These are phyloP conservation scores for Porphyrio hochstetteri DNA, from an alignment of 2,113 vertebrate genomes.

Conservation along the genomic window DNA sequence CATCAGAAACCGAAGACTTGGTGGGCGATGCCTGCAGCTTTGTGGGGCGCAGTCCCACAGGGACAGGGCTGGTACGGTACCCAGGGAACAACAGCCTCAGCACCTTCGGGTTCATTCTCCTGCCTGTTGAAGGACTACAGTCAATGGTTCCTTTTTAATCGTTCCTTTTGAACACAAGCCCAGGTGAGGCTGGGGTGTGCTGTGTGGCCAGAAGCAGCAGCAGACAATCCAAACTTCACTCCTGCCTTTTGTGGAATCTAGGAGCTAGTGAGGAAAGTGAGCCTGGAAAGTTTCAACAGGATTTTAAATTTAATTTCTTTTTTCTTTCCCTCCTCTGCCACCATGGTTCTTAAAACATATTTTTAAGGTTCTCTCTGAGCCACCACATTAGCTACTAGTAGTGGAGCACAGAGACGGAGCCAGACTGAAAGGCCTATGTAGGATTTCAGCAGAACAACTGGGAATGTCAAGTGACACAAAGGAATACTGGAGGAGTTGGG, in stretches of 20 bases:
- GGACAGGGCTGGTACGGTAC: background rate
- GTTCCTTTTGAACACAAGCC: background rate
- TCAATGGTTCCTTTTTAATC: background rate
- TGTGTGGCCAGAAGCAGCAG: background rate
- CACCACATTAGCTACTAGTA: background rate
- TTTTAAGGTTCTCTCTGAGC: background rate
- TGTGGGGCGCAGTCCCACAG: background rate
- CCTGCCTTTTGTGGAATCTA: background rate
- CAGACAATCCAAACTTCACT: background rate
- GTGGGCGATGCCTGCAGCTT: background rate
- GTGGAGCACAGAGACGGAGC: background rate
- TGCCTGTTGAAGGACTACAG: background rate
- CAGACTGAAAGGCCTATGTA: background rate
- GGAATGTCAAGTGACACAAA: background rate
- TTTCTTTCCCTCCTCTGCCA: background rate
- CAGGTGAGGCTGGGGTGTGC: no score
- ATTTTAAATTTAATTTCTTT: background rate
- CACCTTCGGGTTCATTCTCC: background rate
- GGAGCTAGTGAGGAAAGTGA: background rate
- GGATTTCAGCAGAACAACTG: background rate
- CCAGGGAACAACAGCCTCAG: background rate
- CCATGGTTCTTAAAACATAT: background rate
- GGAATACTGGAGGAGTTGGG: background rate
- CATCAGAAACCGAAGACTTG: rapidly evolving
- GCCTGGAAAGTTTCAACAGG: background rate